Conservation (phyloP, 2,113 vertebrate species). For the Gobio gobio region DNA sequence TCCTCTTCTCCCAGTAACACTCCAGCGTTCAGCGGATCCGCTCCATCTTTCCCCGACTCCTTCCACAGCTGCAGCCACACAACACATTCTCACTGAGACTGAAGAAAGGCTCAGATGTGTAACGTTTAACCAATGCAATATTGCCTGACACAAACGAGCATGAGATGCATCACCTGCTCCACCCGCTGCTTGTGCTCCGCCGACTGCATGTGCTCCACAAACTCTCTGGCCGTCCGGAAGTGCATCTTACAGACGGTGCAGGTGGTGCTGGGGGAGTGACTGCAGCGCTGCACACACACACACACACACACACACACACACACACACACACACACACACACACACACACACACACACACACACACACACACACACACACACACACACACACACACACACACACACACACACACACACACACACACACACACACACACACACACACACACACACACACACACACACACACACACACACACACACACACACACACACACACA, state of each 20-base stretch:
- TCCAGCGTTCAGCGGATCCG: conserved; percentile 84
- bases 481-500: neutral
- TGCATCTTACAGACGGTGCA: conserved; percentile 89
- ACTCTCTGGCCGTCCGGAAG: conserved; percentile 90
- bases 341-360: neutral
- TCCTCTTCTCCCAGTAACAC: conserved; percentile 82
- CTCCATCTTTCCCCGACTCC: conserved; percentile 75
- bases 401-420: neutral
- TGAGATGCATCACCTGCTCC: conserved; percentile 78
- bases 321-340: neutral
- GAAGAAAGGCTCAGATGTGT: too few relatives aligned
- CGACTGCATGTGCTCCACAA: conserved; percentile 93
- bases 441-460: neutral
- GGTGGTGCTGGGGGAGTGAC: conserved; percentile 82
- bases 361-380: neutral
- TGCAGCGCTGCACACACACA: conserved; percentile 77
- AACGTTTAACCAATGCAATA: too few relatives aligned
- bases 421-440: neutral
- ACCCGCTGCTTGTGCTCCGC: conserved; percentile 87
- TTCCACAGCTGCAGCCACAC: conserved; percentile 64
- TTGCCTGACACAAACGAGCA: neutral
- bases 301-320: neutral
- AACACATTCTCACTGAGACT: neutral
- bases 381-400: neutral
- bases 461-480: neutral